phyloP scores from a whole-genome alignment of 1,140 invertebrate species.

The Babylonia areolata region DNA sequence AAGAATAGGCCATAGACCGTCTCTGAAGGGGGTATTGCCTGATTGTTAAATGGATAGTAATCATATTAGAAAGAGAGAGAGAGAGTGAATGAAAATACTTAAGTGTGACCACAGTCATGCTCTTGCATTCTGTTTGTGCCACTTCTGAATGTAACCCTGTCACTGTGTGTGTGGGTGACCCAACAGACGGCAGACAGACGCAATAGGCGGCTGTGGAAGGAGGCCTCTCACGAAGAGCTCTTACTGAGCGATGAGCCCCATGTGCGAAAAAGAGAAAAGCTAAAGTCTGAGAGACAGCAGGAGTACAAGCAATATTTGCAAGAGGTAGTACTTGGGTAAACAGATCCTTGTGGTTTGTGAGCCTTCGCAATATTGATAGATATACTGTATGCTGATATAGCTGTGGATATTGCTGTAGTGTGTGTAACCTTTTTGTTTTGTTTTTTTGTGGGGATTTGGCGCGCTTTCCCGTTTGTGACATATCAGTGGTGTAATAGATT shows the following conservation, averaged over 20 bases:
- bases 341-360: neutral
- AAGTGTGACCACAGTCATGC: too few relatives aligned
- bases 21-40: too few relatives aligned
- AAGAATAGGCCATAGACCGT: too few relatives aligned
- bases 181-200: neutral
- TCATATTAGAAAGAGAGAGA: too few relatives aligned
- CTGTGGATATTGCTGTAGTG: conserved; percentile 12
- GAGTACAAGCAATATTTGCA: conserved; percentile 17
- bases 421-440: conserved; percentile 12
- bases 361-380: neutral
- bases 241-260: neutral
- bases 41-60: too few relatives aligned
- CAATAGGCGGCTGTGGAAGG: conserved; percentile 12
- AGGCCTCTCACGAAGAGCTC: conserved; percentile 5
- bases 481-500: neutral
- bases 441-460: too few relatives aligned
- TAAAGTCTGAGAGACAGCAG: conserved; percentile 15
- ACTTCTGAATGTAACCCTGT: neutral
- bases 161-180: neutral
- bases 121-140: too few relatives aligned
- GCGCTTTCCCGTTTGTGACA: neutral
- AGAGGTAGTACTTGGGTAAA: conserved; percentile 36
- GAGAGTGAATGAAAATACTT: too few relatives aligned
- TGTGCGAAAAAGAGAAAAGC: neutral
- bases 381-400: neutral